phyloP scores from a whole-genome alignment of 53 echinoderm and acorn worm species.

The Echinarachnius parma region DNA sequence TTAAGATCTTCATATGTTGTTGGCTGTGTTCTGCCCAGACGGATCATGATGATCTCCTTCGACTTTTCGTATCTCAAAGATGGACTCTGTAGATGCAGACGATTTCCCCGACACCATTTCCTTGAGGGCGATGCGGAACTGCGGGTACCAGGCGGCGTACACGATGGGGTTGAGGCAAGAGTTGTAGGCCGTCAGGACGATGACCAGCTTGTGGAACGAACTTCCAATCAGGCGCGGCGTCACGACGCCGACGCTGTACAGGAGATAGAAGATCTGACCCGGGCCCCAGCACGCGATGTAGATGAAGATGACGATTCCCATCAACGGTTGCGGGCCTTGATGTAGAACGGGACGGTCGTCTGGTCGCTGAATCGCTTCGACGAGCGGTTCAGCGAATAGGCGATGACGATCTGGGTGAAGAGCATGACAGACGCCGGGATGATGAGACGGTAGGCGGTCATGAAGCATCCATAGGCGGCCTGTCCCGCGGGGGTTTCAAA shows the following conservation, averaged over 20 bases:
- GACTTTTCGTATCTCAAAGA: too few relatives aligned
- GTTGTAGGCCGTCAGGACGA: conserved; percentile 31
- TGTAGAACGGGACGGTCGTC: conserved; percentile 11
- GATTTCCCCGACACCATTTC: too few relatives aligned
- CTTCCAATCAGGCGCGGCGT: conserved; percentile 14
- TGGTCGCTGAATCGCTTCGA: background rate
- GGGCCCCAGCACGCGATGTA: conserved; percentile 19
- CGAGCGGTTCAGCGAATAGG: background rate
- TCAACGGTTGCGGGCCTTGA: conserved; percentile 26
- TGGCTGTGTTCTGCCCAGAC: too few relatives aligned
- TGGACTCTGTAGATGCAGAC: too few relatives aligned
- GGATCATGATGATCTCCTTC: too few relatives aligned
- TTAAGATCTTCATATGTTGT: too few relatives aligned
- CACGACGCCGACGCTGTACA: conserved; percentile 14
- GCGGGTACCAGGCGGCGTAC: conserved; percentile 15
- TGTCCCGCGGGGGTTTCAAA: background rate
- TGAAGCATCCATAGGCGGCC: conserved; percentile 4
- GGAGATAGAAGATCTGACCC: conserved; percentile 17
- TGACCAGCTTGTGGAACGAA: conserved; percentile 18
- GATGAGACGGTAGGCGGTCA: conserved; percentile 16
- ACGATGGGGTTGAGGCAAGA: conserved; percentile 26
- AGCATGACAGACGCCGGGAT: conserved; percentile 14
- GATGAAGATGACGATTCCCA: conserved; percentile 24
- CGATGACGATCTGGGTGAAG: conserved; percentile 19
- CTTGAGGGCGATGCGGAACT: conserved; percentile 17